A percentile compares a stretch with the other conserved stretches of the same genome.
These are phyloP conservation scores for Hetaerina titia DNA, from an alignment of 2,888 invertebrate genomes.

Conservation along the genomic window DNA sequence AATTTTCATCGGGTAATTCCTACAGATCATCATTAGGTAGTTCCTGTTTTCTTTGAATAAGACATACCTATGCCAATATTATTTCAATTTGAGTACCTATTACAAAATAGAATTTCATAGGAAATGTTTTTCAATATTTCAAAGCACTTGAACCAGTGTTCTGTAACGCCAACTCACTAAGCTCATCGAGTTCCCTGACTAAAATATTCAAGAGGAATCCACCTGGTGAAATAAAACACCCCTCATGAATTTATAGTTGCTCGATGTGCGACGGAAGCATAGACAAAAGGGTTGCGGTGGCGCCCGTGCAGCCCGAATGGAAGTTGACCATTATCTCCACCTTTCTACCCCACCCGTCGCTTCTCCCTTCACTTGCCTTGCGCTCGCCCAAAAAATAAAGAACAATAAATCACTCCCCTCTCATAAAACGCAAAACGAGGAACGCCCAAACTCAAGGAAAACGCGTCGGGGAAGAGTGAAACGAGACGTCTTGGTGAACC, in stretches of 20 bases:
- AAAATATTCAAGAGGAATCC: not conserved
- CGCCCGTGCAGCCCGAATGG: not conserved
- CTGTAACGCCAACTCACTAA: not conserved
- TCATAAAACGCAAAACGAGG: not conserved
- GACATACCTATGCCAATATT: too few relatives aligned
- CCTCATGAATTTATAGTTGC: not conserved
- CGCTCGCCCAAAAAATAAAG: not conserved
- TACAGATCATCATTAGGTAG: too few relatives aligned
- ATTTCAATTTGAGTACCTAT: too few relatives aligned
- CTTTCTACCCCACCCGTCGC: not conserved
- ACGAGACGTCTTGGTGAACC: not conserved
- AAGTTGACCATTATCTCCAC: not conserved
- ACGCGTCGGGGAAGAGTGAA: constrained; percentile 21
- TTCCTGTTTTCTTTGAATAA: too few relatives aligned
- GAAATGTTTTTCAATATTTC: too few relatives aligned
- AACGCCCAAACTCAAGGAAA: constrained; percentile 51
- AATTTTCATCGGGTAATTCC: too few relatives aligned
- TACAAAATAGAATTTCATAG: too few relatives aligned
- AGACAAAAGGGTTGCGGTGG: not conserved
- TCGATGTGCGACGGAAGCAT: not conserved
- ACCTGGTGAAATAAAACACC: not conserved
- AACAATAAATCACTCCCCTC: constrained; percentile 41
- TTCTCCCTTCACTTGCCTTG: not conserved
- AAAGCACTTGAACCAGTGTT: not conserved
- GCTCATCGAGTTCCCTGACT: not conserved